These are phyloP conservation scores for Aradus depressus DNA, from an alignment of 2,888 invertebrate genomes.

Conservation along the genomic window DNA sequence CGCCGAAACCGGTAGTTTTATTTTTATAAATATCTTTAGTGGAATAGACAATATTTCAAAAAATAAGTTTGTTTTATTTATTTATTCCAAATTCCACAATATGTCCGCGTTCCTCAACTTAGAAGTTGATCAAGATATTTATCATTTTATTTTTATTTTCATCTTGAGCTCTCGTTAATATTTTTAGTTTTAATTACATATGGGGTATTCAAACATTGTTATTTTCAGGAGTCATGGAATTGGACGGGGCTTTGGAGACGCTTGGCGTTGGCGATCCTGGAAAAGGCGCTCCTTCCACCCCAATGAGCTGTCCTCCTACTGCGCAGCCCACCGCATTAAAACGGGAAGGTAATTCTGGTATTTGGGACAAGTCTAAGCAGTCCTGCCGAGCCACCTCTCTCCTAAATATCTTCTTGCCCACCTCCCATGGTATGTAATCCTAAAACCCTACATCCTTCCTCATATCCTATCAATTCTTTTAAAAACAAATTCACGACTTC, in stretches of 20 bases:
- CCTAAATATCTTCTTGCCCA: constrained; percentile 89
- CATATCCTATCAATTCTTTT: constrained; percentile 11
- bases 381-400: constrained; percentile 89
- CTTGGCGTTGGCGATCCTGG: constrained; percentile 36
- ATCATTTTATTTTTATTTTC: background rate
- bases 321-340: constrained; percentile 44
- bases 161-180: background rate
- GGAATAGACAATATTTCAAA: too few species aligned
- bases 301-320: constrained; percentile 25
- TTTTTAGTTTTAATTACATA: constrained; percentile 36
- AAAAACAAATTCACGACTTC: background rate
- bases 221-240: constrained; percentile 39
- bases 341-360: constrained; percentile 49
- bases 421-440: constrained; percentile 67
- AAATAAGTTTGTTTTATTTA: too few species aligned
- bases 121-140: background rate
- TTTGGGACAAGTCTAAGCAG: constrained; percentile 45
- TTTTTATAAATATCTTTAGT: too few species aligned
- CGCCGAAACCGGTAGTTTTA: too few species aligned
- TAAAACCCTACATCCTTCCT: constrained; percentile 20
- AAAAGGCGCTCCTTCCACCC: constrained; percentile 21
- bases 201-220: constrained; percentile 25
- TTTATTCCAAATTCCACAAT: too few species aligned
- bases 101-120: too few species aligned
- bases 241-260: constrained; percentile 37